Base-by-base conservation (phyloP, 1,140 invertebrate genomes). In the Trissolcus basalis region DNA sequence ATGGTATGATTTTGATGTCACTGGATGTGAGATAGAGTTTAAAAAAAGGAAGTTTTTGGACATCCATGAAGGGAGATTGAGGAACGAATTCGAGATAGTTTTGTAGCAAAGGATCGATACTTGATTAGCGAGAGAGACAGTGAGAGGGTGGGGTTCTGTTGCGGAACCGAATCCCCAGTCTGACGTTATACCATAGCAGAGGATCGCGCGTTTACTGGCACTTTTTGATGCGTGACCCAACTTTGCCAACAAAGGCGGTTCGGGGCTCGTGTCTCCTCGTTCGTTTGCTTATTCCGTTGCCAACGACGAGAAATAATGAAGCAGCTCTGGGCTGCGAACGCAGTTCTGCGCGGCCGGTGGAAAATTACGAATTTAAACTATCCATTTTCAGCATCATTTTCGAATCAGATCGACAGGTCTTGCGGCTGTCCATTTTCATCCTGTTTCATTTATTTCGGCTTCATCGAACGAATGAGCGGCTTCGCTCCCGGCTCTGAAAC, bases 211-310 rank as follows among this genome's bases (percentile, higher is more conserved):
- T 60, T 64, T 51, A 44, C 47, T n/a, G 43, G 48, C 48, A 44
- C 47, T 64, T 64, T 64, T 55, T 60, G 50, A 63, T 63, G 49
- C 60, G 60, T 63, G 60, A 63, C 49, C 60, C 60, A 53, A 53
- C 60, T 45, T 63, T 19, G 58, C 48, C 16, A 51, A 61, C 48
- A 61, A 61, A 61, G 58, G 48, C 44, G 35, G 27, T 27, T 59
- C 33, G 45, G 19, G n/a, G 41, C 39, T 44, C 16, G 13, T 14
- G 50, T 41, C 10, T 41, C 16, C 45, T 15, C 54, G 54, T 45
- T 56, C 48, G 49, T 51, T 51, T n/a, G 36, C 36, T 39, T 39
- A n/a, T 36, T 54, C 41, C 49, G 50, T 53, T 53, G 56, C 56
- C 56, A 59, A 59, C 56, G 15, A 53, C 50, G 44, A 48, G 56